Evolutionary conservation across 1,140 invertebrate species (phyloP), one percentile per base, ranked within the genome.

Genomic region (Bombus affinis): DNA sequence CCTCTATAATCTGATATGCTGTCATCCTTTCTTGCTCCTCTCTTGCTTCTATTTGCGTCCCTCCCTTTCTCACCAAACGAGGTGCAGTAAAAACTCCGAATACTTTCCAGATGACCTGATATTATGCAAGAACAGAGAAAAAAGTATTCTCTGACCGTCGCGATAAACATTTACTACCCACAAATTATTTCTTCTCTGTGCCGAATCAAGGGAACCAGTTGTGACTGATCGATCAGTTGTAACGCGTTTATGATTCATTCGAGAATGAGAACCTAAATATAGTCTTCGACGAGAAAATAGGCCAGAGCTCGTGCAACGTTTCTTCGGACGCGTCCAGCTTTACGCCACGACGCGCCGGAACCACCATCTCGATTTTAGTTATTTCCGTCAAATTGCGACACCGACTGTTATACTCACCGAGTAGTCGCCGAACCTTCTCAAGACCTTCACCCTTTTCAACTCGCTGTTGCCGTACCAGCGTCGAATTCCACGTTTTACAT

Each of bases 231-330:
- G 47, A 77, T 71, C 73, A 28, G 47, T 59, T 73, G 82, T 68
- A 79, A 39, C 59, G 59, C 37, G 83, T 47, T 85, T 32, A 85
- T 92, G 92, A 92, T 92, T 92, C 92, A 92, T 85, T 76, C 85
- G 86, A 91, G 76, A 88, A 87, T 77, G 81, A 86, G 86, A 62
- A 78, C 85, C 93, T 95, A 95, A 93, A 94, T 94, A 93, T 95
- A 95, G 92, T 81, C 13, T 25, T 47, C 28, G 65, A 72, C 44
- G 90, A 91, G 93, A 95, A 95, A 95, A 95, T 95, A 95, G 95
- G 95, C 93, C 95, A 95, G 73, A 18, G 81, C 80, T 87, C 71
- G 90, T 92, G 93, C 91, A 92, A 94, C 94, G 92, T 93, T 91
- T 93, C 83, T 79, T 82, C 86, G 59, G 4, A 0, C 83, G 81